Base-by-base conservation (phyloP, 2,888 invertebrate species). In the Drosophila testacea region DNA sequence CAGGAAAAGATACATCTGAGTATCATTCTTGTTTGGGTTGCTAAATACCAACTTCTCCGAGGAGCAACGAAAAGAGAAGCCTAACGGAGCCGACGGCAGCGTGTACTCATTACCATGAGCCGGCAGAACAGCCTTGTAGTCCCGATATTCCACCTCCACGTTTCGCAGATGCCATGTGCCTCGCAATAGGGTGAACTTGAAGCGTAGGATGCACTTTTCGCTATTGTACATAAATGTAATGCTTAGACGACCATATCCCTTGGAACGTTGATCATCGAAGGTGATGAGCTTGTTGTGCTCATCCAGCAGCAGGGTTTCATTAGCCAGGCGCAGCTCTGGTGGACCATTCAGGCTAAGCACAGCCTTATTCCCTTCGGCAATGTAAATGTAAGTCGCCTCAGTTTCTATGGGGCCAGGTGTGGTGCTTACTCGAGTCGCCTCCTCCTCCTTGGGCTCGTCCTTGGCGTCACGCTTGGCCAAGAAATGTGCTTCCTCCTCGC, bases 61-160 rank as follows among this genome's bases (percentile, higher is more conserved):
- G 0, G 94, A 93, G 84, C 95, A 95, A 70, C 93, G 93, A 89
- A 93, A 94, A 0, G 94, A 94, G 79, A 93, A 93, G 10, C 94
- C 94, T 13, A 94, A 80, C 1, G 94, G 94, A 0, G 95, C 95
- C 13, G 85, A 83, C 0, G 94, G 94, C 50, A 90, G 61, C 4
- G 81, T 83, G 32, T 91, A 90, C 32, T 82, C 73, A 41, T 88
- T 79, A 1, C 92, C 92, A 1, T 80, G 91, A 47, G 64, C 81
- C 6, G 80, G 56, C 38, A 92, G 73, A 6, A 85, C 80, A 10
- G 77, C 78, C 41, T 84, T 88, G 44, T 78, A 78, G 0, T 84
- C 85, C 52, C 93, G 93, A 38, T 94, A 93, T 77, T 93, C 93
- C 61, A 94, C 93, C 81, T 94, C 94, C 11, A 94, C 94, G 0